A percentile compares a stretch with the other conserved stretches of the same genome.
Conservation (phyloP, 2,113 vertebrate species). For the Isichthys henryi region DNA sequence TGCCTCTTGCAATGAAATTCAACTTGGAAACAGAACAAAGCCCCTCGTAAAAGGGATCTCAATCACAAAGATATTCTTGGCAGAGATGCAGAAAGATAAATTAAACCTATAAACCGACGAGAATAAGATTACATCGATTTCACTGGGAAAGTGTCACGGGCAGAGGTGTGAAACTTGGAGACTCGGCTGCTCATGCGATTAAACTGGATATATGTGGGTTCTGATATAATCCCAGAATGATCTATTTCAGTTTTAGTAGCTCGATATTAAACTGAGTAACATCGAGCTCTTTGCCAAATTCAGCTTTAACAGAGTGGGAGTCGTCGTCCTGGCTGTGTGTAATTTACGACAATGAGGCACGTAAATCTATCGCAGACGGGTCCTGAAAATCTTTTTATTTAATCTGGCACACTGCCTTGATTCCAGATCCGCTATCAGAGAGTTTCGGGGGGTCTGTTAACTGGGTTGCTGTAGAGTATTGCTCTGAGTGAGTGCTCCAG, state of each 20-base stretch:
- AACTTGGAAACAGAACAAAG: slow-evolving; percentile 20
- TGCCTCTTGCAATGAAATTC: slow-evolving; percentile 30
- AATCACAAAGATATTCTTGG: slow-evolving; percentile 12
- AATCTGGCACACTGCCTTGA: slow-evolving; percentile 21
- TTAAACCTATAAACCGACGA: slow-evolving; percentile 19
- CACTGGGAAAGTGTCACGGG: slow-evolving; percentile 25
- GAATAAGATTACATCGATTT: slow-evolving; percentile 29
- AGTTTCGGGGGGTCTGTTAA: slow-evolving; percentile 2
- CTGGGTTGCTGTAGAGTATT: not conserved
- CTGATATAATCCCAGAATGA: slow-evolving; percentile 30
- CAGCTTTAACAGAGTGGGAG: slow-evolving; percentile 25
- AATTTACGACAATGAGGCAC: slow-evolving; percentile 17
- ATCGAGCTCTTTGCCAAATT: slow-evolving; percentile 24
- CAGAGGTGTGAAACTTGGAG: slow-evolving; percentile 27
- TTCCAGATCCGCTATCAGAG: slow-evolving; percentile 20
- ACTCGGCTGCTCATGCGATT: slow-evolving; percentile 7
- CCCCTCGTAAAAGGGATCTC: not conserved
- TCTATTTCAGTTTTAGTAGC: slow-evolving; percentile 30
- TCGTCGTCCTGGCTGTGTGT: slow-evolving; percentile 23
- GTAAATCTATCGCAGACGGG: slow-evolving; percentile 32
- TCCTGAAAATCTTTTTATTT: slow-evolving; percentile 36
- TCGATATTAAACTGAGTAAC: slow-evolving; percentile 19
- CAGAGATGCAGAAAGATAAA: slow-evolving; percentile 24
- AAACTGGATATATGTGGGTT: slow-evolving; percentile 26
- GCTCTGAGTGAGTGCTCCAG: not conserved